Evolutionary conservation across 2,113 vertebrate species (phyloP).

Genomic region (Hiodon alosoides): DNA sequence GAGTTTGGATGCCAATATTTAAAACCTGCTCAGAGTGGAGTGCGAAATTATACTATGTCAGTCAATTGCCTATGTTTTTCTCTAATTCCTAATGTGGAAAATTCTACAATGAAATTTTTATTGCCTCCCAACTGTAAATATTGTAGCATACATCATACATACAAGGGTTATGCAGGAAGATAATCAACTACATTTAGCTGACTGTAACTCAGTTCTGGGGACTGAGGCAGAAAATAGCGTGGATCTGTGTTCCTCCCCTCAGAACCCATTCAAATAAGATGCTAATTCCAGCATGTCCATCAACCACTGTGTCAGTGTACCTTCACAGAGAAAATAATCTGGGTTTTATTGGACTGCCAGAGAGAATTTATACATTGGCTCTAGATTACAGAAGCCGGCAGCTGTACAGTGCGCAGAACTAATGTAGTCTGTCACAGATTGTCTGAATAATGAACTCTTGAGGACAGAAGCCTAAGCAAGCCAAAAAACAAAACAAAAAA

Average conservation of each 20-base stretch:
- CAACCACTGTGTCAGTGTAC: slow-evolving; percentile 49
- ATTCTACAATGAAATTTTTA: slow-evolving; percentile 12
- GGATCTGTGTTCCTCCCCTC: slow-evolving; percentile 14
- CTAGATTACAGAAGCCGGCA: slow-evolving; percentile 57
- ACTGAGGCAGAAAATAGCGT: slow-evolving; percentile 27
- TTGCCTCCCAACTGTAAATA: slow-evolving; percentile 13
- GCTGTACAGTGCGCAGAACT: slow-evolving; percentile 56
- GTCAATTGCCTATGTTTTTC: not conserved
- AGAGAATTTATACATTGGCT: slow-evolving; percentile 60
- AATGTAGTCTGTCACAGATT: slow-evolving; percentile 63
- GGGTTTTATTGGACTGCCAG: slow-evolving; percentile 65
- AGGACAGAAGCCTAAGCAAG: slow-evolving; percentile 46
- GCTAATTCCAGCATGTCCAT: slow-evolving; percentile 57
- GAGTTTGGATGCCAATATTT: not conserved
- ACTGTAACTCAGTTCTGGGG: slow-evolving; percentile 22
- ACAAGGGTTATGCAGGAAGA: slow-evolving; percentile 25
- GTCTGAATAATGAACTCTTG: slow-evolving; percentile 60
- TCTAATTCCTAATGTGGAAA: slow-evolving; percentile 15
- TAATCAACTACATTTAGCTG: slow-evolving; percentile 37
- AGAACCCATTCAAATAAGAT: slow-evolving; percentile 44
- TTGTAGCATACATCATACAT: slow-evolving; percentile 14
- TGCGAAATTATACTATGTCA: not conserved
- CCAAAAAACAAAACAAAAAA: slow-evolving; percentile 19
- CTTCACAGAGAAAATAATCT: slow-evolving; percentile 58
- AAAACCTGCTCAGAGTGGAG: not conserved